A percentile compares a stretch with the other conserved stretches of the same genome.
phyloP scores from a whole-genome alignment of 2,888 invertebrate species.

The Cheilosia scutellata region DNA sequence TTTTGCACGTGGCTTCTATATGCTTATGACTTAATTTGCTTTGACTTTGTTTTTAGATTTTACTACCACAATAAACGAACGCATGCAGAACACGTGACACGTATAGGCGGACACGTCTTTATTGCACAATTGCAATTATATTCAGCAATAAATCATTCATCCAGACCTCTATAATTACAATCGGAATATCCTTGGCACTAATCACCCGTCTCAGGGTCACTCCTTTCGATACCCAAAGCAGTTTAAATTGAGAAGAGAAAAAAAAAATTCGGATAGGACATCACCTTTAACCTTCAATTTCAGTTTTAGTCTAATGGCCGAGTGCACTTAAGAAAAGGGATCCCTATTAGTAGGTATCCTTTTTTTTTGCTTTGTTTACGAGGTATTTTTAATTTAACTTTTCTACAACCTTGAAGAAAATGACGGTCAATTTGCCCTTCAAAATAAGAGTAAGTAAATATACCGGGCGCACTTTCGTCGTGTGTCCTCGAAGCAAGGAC shows the following conservation, averaged over 20 bases:
- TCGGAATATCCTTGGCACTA: conserved; percentile 12
- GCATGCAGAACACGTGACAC: conserved; percentile 28
- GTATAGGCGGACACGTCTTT: neutral
- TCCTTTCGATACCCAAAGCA: neutral
- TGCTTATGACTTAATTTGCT: conserved; percentile 10
- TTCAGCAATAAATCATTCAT: conserved; percentile 12
- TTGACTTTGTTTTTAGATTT: conserved; percentile 9
- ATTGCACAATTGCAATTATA: conserved; percentile 10
- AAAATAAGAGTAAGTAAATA: neutral
- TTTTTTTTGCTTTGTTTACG: neutral
- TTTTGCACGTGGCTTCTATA: conserved; percentile 9
- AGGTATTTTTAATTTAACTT: neutral
- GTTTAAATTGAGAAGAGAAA: neutral
- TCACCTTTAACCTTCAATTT: conserved; percentile 5
- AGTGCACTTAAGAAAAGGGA: conserved; percentile 6
- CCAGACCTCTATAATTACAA: neutral
- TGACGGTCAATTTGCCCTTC: conserved; percentile 29
- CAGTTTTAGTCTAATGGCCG: neutral
- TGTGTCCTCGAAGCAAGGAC: conserved; percentile 48
- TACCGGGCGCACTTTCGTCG: conserved; percentile 13
- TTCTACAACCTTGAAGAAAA: conserved; percentile 26
- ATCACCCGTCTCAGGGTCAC: conserved; percentile 11
- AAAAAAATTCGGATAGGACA: conserved; percentile 6
- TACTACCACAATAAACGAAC: conserved; percentile 14
- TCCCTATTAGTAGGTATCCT: neutral